Conservation (phyloP, 2,113 vertebrate species). For the Gavia stellata region DNA sequence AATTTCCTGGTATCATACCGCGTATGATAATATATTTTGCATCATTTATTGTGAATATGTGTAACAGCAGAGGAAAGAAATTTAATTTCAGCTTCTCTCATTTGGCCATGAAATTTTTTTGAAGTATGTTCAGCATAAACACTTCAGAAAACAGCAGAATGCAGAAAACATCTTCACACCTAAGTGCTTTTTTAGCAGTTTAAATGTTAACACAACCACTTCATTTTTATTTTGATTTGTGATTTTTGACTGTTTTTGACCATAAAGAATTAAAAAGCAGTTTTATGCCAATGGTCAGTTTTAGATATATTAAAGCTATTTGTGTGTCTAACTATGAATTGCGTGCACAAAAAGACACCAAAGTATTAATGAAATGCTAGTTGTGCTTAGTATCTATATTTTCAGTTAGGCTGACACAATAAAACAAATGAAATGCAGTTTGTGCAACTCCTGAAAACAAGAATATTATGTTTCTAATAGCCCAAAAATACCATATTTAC, state of each 20-base stretch:
- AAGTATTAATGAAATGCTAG: not conserved
- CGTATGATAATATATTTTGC: not conserved
- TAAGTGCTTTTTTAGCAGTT: not conserved
- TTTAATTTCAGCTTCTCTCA: not conserved
- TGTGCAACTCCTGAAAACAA: not conserved
- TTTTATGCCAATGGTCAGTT: not conserved
- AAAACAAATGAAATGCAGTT: not conserved
- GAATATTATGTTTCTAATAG: not conserved
- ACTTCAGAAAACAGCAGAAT: not conserved
- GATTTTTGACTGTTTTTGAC: not conserved
- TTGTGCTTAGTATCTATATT: not conserved
- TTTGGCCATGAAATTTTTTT: not conserved
- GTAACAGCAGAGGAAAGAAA: not conserved
- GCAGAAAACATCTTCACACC: not conserved
- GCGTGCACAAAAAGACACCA: accelerated
- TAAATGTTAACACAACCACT: not conserved
- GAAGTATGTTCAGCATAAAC: not conserved
- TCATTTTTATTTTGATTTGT: not conserved
- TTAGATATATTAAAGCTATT: not conserved
- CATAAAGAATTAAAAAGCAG: not conserved
- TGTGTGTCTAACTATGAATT: not conserved
- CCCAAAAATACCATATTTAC: not conserved
- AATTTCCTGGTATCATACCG: constrained; percentile 20
- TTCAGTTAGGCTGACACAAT: not conserved
- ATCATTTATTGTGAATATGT: not conserved